Percentiles rank a stretch among this genome's conserved stretches.
phyloP scores from a whole-genome alignment of 1,140 invertebrate genomes.

The Acromyrmex echinatior region DNA sequence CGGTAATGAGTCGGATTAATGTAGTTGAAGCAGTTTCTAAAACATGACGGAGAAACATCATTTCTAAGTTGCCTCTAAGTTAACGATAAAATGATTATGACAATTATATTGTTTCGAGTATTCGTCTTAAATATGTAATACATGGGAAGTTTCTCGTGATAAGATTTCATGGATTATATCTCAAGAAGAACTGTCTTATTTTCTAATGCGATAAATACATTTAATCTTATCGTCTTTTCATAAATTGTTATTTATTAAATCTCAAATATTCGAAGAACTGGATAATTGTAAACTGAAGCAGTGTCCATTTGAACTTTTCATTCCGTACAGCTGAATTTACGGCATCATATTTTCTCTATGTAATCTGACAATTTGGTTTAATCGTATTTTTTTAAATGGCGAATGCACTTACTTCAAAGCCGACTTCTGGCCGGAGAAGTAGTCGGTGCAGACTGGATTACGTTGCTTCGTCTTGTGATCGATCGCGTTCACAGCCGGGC shows the following conservation, averaged over 20 bases:
- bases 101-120: slow-evolving; percentile 16
- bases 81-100: slow-evolving; percentile 11
- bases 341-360: background rate
- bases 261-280: background rate
- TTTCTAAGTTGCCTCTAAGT: background rate
- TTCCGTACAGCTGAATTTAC: background rate
- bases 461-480: slow-evolving; percentile 85
- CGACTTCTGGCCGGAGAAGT: slow-evolving; percentile 88
- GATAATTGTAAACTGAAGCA: background rate
- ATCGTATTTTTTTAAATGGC: slow-evolving; percentile 16
- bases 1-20: slow-evolving; percentile 85
- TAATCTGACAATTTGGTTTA: slow-evolving; percentile 14
- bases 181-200: background rate
- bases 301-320: background rate
- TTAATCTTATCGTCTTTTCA: background rate
- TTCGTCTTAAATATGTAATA: background rate
- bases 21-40: slow-evolving; percentile 84
- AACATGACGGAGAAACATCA: slow-evolving; percentile 52
- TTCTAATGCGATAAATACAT: background rate
- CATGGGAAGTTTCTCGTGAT: background rate
- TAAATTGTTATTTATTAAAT: background rate
- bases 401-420: slow-evolving; percentile 84
- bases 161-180: background rate
- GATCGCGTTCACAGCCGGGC: slow-evolving; percentile 86
- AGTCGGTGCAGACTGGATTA: slow-evolving; percentile 87